Base-by-base conservation (phyloP, 2,113 vertebrate species). In the Eurypyga helias region DNA sequence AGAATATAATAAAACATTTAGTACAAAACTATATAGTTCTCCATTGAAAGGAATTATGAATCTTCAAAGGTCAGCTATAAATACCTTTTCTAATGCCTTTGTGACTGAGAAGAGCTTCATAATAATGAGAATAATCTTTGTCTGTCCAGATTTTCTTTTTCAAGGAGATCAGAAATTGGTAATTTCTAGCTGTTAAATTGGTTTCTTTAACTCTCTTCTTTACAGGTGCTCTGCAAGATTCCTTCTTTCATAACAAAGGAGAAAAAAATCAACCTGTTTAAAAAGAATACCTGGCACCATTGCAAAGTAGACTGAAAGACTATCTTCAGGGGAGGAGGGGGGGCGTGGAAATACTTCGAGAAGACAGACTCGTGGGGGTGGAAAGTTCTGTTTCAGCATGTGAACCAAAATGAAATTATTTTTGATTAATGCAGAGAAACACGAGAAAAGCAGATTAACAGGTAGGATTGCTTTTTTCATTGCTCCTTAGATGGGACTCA, bases 61-160 rank as follows among this genome's bases (percentile, higher is more conserved):
- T 97, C 95, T 97, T 95, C 87, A 98, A 98, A 98, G 96, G 96
- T 98, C 98, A 98, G 70, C 81, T 98, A 96, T 98, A 98, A 97
- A 97, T 98, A 98, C 89, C 61, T 96, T 96, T 81, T 94, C 87
- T 96, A 96, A 97, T 96, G 95, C 82, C 71, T 96, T 71, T 84
- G 78, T 83, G 76, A 87, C 77, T 94, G 77, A 91, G 86, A 96
- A 83, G 24, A 55, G 26, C 65, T 95, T 87, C 70, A 67, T 96
- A 96, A 92, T 97, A 97, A 97, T 91, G 71, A 97, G 55, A 82
- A 78, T 29, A 66, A 70, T 73, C 84, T 83, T 95, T 92, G 64
- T 87, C 96, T 81, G 81, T 81, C 81, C 78, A 81, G 84, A 94
- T 97, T 97, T 95, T 87, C 72, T 91, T 96, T 76, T 89, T 82